These are phyloP conservation scores for Micromys minutus DNA, from an alignment of 2,113 vertebrate genomes.

Conservation along the genomic window DNA sequence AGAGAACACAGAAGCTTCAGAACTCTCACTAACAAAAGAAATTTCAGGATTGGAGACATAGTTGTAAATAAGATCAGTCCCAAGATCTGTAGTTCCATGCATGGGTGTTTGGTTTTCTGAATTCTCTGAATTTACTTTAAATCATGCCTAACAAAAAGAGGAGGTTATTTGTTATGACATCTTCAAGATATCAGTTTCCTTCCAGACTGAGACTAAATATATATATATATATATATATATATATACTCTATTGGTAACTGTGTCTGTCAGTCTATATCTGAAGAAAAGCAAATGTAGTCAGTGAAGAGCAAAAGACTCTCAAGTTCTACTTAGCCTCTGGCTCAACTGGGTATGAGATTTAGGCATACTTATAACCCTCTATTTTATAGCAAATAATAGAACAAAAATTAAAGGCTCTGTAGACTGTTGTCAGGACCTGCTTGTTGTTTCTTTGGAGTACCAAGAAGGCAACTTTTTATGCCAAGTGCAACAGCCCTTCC, in stretches of 20 bases:
- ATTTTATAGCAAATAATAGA: constrained; percentile 3
- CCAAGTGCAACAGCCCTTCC: accelerated
- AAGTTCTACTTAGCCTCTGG: not conserved
- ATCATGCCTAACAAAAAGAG: not conserved
- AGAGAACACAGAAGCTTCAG: not conserved
- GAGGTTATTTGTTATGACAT: not conserved
- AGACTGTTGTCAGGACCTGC: not conserved
- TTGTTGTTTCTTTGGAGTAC: not conserved
- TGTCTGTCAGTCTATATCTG: not conserved
- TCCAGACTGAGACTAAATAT: constrained; percentile 2
- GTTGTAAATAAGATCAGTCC: constrained; percentile 17
- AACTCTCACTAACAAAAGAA: not conserved
- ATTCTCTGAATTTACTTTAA: not conserved
- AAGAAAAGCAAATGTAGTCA: not conserved
- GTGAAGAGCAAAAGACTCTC: not conserved
- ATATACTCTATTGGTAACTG: too few species aligned
- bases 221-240: too few species aligned
- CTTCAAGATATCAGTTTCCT: not conserved
- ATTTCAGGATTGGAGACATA: not conserved
- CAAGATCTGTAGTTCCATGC: not conserved
- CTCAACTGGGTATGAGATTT: not conserved
- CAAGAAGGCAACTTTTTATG: not conserved
- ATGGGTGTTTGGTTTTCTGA: not conserved
- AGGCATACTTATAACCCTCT: not conserved
- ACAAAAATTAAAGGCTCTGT: not conserved